Conservation (phyloP, 2,797 vertebrate genomes). For the Malacoraja senta region DNA sequence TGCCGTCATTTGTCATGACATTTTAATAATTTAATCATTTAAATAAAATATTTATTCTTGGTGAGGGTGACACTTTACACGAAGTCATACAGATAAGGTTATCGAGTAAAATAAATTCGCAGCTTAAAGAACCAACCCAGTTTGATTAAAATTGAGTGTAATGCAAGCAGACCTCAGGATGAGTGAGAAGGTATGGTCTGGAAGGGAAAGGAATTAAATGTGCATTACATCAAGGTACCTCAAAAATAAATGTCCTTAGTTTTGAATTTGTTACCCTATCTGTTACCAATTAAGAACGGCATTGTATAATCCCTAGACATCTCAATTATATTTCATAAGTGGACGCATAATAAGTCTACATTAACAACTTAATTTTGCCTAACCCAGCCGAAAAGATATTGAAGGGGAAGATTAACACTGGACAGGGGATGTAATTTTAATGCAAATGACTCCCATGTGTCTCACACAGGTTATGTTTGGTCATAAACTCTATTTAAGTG, state of each 20-base stretch:
- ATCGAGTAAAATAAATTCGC: not conserved
- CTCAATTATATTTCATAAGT: not conserved
- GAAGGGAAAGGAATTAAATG: not conserved
- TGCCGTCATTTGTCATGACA: not conserved
- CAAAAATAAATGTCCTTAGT: not conserved
- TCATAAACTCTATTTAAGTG: not conserved
- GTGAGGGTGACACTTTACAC: not conserved
- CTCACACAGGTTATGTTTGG: not conserved
- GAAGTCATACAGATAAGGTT: not conserved
- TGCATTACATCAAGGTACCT: not conserved
- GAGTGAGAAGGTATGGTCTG: no score
- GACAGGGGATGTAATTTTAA: not conserved
- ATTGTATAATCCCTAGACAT: not conserved
- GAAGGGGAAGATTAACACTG: not conserved
- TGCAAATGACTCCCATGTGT: not conserved
- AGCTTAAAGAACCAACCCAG: not conserved
- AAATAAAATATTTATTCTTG: constrained; percentile 26
- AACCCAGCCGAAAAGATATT: not conserved
- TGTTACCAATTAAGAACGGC: not conserved
- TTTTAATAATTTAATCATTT: constrained; percentile 30
- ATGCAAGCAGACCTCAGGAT: not conserved
- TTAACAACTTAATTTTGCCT: not conserved
- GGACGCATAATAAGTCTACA: not conserved
- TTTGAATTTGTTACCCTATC: not conserved
- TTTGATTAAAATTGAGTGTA: not conserved